Conservation (phyloP, 2,888 invertebrate species). For the Ernsta delagoae region DNA sequence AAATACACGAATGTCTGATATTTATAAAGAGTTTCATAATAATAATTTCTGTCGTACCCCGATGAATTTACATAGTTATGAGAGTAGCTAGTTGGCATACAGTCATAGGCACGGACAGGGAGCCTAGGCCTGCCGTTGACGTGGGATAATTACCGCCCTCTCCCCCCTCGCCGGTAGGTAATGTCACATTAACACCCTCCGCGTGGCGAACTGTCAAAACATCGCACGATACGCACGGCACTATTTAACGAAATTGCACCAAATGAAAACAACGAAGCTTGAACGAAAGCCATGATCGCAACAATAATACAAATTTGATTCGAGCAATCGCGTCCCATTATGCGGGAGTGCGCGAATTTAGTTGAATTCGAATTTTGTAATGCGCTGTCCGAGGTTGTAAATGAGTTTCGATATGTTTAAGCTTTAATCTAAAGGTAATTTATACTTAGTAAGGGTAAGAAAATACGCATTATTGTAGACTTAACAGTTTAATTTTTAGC, state of each 20-base stretch:
- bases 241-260: constrained; percentile 69
- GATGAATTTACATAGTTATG: constrained; percentile 48
- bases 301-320: constrained; percentile 42
- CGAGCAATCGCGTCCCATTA: constrained; percentile 35
- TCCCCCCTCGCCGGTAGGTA: constrained; percentile 56
- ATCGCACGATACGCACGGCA: constrained; percentile 55
- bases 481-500: too few relatives aligned
- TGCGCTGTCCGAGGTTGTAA: constrained; percentile 14
- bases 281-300: constrained; percentile 47
- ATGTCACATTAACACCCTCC: constrained; percentile 83
- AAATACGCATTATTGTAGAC: neutral
- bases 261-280: constrained; percentile 58
- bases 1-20: neutral
- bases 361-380: constrained; percentile 33
- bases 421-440: neutral
- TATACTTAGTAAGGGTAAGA: neutral
- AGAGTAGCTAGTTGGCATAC: constrained; percentile 50
- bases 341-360: constrained; percentile 29
- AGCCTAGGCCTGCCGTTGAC: constrained; percentile 80
- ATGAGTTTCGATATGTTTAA: constrained; percentile 3
- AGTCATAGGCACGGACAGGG: constrained; percentile 67
- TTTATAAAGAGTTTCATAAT: constrained; percentile 10
- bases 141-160: constrained; percentile 76
- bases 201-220: constrained; percentile 77
- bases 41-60: constrained; percentile 3